Conservation (phyloP, 2,113 vertebrate species). For the Podiceps cristatus region DNA sequence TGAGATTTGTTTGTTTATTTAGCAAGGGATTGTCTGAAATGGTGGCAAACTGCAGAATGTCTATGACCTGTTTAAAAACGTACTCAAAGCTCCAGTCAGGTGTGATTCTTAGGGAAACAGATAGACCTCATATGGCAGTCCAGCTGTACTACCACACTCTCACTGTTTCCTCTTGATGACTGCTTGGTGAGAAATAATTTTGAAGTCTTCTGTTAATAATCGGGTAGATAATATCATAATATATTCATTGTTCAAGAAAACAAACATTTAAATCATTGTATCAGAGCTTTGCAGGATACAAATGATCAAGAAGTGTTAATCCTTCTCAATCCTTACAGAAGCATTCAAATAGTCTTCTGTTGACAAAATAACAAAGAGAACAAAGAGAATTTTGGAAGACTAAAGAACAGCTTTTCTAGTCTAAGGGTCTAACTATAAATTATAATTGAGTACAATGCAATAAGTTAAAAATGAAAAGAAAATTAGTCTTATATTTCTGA, state of each 20-base stretch:
- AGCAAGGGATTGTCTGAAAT: neutral
- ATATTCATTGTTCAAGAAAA: neutral
- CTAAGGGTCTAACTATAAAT: neutral
- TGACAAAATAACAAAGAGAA: neutral
- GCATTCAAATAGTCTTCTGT: neutral
- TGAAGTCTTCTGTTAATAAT: neutral
- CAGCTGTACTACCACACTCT: neutral
- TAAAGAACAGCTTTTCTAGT: neutral
- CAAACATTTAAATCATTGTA: neutral
- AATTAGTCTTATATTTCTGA: neutral
- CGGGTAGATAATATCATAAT: neutral
- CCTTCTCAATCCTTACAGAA: neutral
- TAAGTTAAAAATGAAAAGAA: neutral
- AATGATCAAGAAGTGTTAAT: neutral
- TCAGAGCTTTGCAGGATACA: neutral
- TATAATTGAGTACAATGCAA: neutral
- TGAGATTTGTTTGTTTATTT: neutral
- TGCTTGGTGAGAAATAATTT: neutral
- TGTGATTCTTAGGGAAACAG: neutral
- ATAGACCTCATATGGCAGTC: neutral
- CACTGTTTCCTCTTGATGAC: neutral
- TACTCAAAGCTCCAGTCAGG: neutral
- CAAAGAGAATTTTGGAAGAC: neutral
- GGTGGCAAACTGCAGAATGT: neutral
- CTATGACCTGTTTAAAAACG: neutral